Percentiles rank a stretch among this genome's conserved stretches.
Conservation (phyloP, 2,888 invertebrate genomes). For the Leptothorax acervorum region DNA sequence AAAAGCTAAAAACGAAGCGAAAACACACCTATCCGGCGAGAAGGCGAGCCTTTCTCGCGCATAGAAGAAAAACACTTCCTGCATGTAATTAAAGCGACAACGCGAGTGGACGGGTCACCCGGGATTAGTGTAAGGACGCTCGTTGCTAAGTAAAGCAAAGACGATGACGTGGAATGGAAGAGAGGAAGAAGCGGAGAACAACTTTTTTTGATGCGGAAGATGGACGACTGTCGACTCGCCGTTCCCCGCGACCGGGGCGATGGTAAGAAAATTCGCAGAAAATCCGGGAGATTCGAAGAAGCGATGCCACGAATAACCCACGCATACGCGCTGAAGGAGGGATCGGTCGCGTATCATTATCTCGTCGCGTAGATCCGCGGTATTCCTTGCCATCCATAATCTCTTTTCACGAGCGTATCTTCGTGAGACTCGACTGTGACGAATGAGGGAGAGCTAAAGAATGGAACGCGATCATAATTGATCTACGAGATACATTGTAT, state of each 20-base stretch:
- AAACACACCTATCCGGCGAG: slow-evolving; percentile 70
- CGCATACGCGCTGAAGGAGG: slow-evolving; percentile 62
- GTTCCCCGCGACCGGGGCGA: slow-evolving; percentile 65
- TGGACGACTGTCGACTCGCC: slow-evolving; percentile 72
- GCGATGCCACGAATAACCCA: slow-evolving; percentile 36
- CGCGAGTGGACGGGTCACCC: slow-evolving; percentile 83
- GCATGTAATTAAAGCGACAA: slow-evolving; percentile 78
- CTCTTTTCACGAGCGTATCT: slow-evolving; percentile 62
- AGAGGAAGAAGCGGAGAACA: slow-evolving; percentile 36
- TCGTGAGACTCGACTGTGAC: slow-evolving; percentile 66
- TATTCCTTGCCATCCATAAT: slow-evolving; percentile 69
- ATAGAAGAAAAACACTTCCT: slow-evolving; percentile 84
- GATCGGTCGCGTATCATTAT: slow-evolving; percentile 72
- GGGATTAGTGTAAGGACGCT: slow-evolving; percentile 74
- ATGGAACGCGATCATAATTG: slow-evolving; percentile 36
- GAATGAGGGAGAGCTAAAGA: slow-evolving; percentile 38
- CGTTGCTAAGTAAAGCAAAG: slow-evolving; percentile 64
- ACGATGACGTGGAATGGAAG: slow-evolving; percentile 65
- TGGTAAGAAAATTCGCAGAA: slow-evolving; percentile 71
- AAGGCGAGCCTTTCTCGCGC: slow-evolving; percentile 71
- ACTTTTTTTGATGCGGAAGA: slow-evolving; percentile 48
- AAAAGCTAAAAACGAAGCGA: slow-evolving; percentile 54
- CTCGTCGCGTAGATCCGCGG: slow-evolving; percentile 75
- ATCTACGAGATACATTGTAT: slow-evolving; percentile 37
- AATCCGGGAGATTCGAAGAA: slow-evolving; percentile 71